Evolutionary conservation across 2,113 vertebrate species (phyloP), one percentile per base, ranked within the genome.

Genomic region (Tragelaphus scriptus): DNA sequence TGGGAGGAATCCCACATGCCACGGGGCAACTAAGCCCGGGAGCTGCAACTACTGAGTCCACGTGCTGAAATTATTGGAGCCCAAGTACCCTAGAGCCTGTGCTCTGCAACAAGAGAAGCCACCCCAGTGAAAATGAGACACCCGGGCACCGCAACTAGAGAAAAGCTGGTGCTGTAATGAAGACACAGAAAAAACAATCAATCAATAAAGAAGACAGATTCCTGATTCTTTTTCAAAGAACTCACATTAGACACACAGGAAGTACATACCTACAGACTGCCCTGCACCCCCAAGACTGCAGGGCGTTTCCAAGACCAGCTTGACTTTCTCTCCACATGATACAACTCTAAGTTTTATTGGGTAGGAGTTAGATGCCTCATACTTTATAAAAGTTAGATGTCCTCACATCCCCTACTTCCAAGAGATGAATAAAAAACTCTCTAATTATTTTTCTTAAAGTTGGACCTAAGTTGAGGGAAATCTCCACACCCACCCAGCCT

Each of bases 121-220:
- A 71, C 2, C 9, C 68, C 8, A 2, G 0, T 40, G 68, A 36
- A 71, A 36, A 36, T 11, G n/a, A 71, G n/a, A 71, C 0, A 2
- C n/a, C 65, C n/a, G 5, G 65, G 17, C n/a, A 36, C n/a, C 9
- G 0, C 17, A 36, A 36, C 65, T 36, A 71, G n/a, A 71, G n/a
- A 40, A 71, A 40, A 71, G 9, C n/a, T 6, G 4, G 0, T 1
- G 2, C 68, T 23, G 19, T 12, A 36, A 23, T 6, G 68, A 71
- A 71, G 68, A 40, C 68, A 71, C n/a, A 71, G 68, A 71, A 71
- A 9, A 71, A 12, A 5, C n/a, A 40, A 23, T 40, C n/a, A 23
- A 23, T 6, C 12, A 40, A 71, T 36, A 71, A 65, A 58, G n/a
- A 28, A 65, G 13, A 79, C 2, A 11, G 3, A 63, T 47, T 1